Evolutionary conservation across 2,888 invertebrate species (phyloP), one percentile per base, ranked within the genome.

Genomic region (Camptogramma bilineatum): DNA sequence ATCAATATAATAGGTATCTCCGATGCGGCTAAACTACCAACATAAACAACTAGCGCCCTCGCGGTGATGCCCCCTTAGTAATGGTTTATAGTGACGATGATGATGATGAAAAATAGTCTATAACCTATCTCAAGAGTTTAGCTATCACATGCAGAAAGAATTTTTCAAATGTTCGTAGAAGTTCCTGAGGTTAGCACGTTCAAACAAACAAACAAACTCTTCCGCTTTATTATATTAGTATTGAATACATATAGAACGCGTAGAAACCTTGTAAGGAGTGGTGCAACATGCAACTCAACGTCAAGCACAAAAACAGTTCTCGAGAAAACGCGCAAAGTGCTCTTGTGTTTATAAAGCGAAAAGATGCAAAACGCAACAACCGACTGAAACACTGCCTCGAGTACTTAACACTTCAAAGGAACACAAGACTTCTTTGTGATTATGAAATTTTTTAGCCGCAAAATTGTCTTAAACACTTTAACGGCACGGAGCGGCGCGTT

Each of bases 381-480:
- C 60, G 47, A 28, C 47, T 64, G 61, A 73, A 76, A 77, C 69
- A 75, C 71, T 68, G 65, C 72, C 34, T 68, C 71, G 62, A 75
- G 69, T 75, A 72, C 67, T 79, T 73, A 79, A 81, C 80, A 84
- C 81, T 83, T 83, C 83, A 87, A 89, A 87, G 82, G 72, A 70
- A 66, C 73, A 68, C 71, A 59, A 73, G 70, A 81, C 74, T 77
- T 81, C 83, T 87, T 88, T 87, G 82, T 80, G 78, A 82, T 80
- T 75, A 79, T 82, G 83, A 79, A 73, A 77, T 84, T 87, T 66
- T 84, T 84, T 75, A 71, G 75, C 84, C 82, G 76, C 84, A 83
- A 90, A 87, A 85, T 87, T 87, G 82, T 86, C 86, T 87, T 87
- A 87, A 90, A 89, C 87, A 86, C 86, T 89, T 88, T 83, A 66